Conservation (phyloP, 2,888 invertebrate genomes). For the Pristionchus japonicus region DNA sequence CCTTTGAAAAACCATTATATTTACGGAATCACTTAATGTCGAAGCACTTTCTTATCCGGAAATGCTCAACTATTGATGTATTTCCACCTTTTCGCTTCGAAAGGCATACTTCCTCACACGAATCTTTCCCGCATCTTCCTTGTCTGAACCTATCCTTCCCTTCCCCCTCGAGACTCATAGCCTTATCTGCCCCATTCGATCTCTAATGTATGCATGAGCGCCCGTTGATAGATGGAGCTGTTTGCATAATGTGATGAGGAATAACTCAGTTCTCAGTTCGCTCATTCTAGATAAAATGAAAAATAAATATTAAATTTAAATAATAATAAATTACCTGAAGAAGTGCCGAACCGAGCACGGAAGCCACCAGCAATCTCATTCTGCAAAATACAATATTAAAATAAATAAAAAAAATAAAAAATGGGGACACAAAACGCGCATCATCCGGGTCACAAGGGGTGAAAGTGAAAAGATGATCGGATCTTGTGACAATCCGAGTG, state of each 20-base stretch:
- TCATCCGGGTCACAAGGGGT: not conserved
- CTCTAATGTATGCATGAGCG: not conserved
- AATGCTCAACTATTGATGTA: too few relatives aligned
- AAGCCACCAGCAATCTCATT: not conserved
- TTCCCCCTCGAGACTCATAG: not conserved
- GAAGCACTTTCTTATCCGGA: too few relatives aligned
- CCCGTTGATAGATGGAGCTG: not conserved
- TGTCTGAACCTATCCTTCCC: not conserved
- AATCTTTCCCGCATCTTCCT: not conserved
- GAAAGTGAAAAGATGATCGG: not conserved
- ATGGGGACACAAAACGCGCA: not conserved
- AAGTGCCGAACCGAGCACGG: not conserved
- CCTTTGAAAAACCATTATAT: too few relatives aligned
- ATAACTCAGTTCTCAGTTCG: not conserved
- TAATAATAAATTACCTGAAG: not conserved
- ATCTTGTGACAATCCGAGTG: not conserved
- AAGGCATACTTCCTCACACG: too few relatives aligned
- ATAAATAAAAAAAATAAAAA: not conserved
- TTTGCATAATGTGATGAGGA: not conserved
- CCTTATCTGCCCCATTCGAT: not conserved
- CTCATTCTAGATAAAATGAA: not conserved
- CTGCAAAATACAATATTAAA: not conserved
- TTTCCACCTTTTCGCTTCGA: too few relatives aligned
- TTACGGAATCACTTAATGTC: too few relatives aligned
- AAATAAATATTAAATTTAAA: not conserved